Percentiles rank a stretch among this genome's conserved stretches.
phyloP scores from a whole-genome alignment of 2,797 vertebrate genomes.

The Pelodytes ibericus region DNA sequence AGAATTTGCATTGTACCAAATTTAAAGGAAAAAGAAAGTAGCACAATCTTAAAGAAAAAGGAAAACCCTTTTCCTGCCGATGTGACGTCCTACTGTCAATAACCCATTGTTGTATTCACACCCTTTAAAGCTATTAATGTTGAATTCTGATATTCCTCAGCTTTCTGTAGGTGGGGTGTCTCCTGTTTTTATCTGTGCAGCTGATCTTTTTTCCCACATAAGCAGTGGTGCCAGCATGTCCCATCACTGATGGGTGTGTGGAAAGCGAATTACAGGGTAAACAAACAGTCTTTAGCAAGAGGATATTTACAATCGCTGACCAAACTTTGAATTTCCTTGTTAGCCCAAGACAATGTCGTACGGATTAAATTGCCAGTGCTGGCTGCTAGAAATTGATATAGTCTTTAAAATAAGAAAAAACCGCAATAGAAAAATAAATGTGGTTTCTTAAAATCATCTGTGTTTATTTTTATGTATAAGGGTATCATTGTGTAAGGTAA shows the following conservation, averaged over 20 bases:
- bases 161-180: slow-evolving; percentile 75
- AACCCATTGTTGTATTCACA: slow-evolving; percentile 70
- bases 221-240: slow-evolving; percentile 88
- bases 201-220: slow-evolving; percentile 81
- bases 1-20: slow-evolving; percentile 58
- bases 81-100: slow-evolving; percentile 70
- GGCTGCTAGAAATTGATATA: slow-evolving; percentile 70
- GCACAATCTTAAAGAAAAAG: slow-evolving; percentile 57
- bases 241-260: slow-evolving; percentile 66
- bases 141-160: slow-evolving; percentile 69
- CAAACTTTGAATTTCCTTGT: slow-evolving; percentile 73
- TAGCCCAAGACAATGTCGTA: slow-evolving; percentile 68
- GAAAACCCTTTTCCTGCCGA: slow-evolving; percentile 76
- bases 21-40: slow-evolving; percentile 58
- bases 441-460: slow-evolving; percentile 43
- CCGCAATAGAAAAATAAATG: slow-evolving; percentile 59
- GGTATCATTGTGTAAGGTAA: slow-evolving; percentile 59
- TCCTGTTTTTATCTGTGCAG: slow-evolving; percentile 76
- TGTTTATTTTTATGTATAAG: slow-evolving; percentile 73
- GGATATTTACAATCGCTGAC: slow-evolving; percentile 78
- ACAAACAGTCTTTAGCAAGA: slow-evolving; percentile 68
- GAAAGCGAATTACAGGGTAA: slow-evolving; percentile 68
- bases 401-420: slow-evolving; percentile 70
- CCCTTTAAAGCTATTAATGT: slow-evolving; percentile 72
- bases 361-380: slow-evolving; percentile 60